These are phyloP conservation scores for Megalopta genalis DNA, from an alignment of 1,140 invertebrate species.

Conservation along the genomic window DNA sequence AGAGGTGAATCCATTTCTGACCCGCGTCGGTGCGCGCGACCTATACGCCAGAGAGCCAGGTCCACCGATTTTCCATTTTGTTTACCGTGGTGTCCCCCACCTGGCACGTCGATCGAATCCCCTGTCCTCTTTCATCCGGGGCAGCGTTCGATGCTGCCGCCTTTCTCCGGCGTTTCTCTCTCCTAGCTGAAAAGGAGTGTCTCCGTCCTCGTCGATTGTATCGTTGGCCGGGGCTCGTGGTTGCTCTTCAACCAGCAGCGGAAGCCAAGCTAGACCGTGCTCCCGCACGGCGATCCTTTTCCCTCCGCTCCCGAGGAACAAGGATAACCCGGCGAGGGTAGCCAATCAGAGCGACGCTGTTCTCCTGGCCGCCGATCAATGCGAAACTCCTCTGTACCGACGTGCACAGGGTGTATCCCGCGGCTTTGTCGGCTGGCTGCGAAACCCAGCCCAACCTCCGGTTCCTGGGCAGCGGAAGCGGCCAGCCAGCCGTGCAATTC, in stretches of 20 bases:
- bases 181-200: not conserved
- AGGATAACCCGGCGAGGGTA: constrained; percentile 45
- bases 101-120: not conserved
- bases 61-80: constrained; percentile 66
- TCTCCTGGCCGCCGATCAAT: constrained; percentile 76
- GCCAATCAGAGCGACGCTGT: constrained; percentile 73
- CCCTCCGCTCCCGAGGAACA: constrained; percentile 38
- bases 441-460: constrained; percentile 53
- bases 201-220: constrained; percentile 26
- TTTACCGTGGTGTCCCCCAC: constrained; percentile 14
- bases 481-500: constrained; percentile 17
- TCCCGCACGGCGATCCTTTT: constrained; percentile 34
- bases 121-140: not conserved
- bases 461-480: constrained; percentile 15
- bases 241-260: constrained; percentile 29
- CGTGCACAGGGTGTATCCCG: constrained; percentile 67
- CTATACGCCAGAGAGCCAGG: not conserved
- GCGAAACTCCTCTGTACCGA: constrained; percentile 76
- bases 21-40: not conserved
- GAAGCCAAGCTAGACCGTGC: constrained; percentile 24
- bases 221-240: constrained; percentile 31
- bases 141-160: too few species aligned
- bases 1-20: constrained; percentile 10
- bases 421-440: constrained; percentile 25
- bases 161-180: not conserved